Base-by-base conservation (phyloP, 2,113 vertebrate species). In the Silurus glanis region DNA sequence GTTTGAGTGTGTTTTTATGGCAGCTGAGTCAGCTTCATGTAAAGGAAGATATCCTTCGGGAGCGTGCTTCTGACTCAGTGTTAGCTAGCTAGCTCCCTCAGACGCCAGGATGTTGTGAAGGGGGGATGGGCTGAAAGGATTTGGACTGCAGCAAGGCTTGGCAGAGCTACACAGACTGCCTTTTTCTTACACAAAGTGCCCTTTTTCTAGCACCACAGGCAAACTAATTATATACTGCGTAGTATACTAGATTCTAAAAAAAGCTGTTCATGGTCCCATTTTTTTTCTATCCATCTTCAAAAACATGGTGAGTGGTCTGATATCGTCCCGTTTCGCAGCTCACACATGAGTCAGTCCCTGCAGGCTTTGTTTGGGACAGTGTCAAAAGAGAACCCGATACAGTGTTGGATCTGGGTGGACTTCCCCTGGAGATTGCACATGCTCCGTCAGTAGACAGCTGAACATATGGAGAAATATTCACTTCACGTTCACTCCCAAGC, bases 401-500 rank as follows among this genome's bases (percentile, higher is more conserved):
- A 23, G 23, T 80, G 86, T 72, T 90, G 87, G 91, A 89, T 92
- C 90, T 90, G 87, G 85, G 86, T 78, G 51, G 72, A 58, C 86
- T 88, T 90, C 83, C 55, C 87, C 85, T 88, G 89, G 87, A 87
- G 84, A 87, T 13, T 72, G 81, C 74, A 89, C 51, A 79, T 62
- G 81, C 82, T 81, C 51, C 21, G 61, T 49, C 71, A 45, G n/a
- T 37, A 83, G 83, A 87, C 92, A 93, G 92, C 92, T 94, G 93
- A 86, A 93, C 87, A 72, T 61, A 56, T 56, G 53, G 58, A 64
- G 9, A 87, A 89, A 92, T 82, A 88, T 89, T 87, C 89, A 86
- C 37, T 17, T 67, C 61, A 64, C 19, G 58, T 25, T 69, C 69
- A 10, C 55, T 9, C 55, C 76, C 2, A 79, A 37, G 9, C 55